A percentile compares a stretch with the other conserved stretches of the same genome.
These are phyloP conservation scores for Montifringilla adamsi DNA, from an alignment of 2,113 vertebrate species.

Conservation along the genomic window DNA sequence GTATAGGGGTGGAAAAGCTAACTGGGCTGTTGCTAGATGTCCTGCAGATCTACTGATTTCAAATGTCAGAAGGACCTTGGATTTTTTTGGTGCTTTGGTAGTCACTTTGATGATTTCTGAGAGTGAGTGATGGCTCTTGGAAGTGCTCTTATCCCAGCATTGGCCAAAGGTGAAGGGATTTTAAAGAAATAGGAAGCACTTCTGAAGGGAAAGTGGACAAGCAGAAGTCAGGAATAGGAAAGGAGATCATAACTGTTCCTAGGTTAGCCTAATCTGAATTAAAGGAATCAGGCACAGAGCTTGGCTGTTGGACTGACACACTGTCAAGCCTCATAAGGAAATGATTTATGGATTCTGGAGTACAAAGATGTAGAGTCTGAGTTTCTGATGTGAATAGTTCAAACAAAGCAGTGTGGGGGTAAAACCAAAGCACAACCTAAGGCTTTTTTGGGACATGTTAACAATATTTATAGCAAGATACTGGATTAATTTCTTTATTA, in stretches of 20 bases:
- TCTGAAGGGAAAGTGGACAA: not conserved
- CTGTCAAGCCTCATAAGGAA: not conserved
- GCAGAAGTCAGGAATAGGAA: not conserved
- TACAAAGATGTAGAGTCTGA: not conserved
- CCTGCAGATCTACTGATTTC: not conserved
- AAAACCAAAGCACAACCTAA: not conserved
- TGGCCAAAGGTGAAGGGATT: not conserved
- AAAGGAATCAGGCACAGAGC: not conserved
- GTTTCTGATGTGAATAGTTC: not conserved
- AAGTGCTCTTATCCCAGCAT: not conserved
- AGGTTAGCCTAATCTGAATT: not conserved
- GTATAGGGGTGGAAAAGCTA: not conserved
- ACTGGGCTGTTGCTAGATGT: not conserved
- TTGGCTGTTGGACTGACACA: not conserved
- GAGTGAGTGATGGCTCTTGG: not conserved
- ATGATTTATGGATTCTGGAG: not conserved
- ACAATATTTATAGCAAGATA: not conserved
- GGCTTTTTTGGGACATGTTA: not conserved
- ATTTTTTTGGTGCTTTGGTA: not conserved
- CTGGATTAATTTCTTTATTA: not conserved
- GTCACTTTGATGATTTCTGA: not conserved
- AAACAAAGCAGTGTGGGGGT: fast-evolving
- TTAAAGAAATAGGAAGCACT: not conserved
- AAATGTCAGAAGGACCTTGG: not conserved
- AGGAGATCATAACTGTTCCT: not conserved